Evolutionary conservation across 2,797 vertebrate species (phyloP).

Genomic region (Sebastes hubbsi): DNA sequence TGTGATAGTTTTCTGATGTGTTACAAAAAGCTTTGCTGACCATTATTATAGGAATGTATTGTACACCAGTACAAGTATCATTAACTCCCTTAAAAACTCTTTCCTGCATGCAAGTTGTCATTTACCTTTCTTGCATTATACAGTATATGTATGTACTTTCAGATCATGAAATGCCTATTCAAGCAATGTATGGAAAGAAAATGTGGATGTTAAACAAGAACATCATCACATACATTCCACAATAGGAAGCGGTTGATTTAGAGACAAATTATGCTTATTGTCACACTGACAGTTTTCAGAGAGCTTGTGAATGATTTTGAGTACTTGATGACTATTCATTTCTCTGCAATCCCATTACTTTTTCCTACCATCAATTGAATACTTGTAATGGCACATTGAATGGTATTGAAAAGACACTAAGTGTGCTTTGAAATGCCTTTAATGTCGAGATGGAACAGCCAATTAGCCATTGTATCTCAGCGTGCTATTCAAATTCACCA

Average conservation of each 20-base stretch:
- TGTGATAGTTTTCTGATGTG: background rate
- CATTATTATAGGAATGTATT: background rate
- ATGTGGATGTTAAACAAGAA: background rate
- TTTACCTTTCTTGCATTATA: background rate
- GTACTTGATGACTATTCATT: conserved; percentile 51
- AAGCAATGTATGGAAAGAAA: too few species aligned
- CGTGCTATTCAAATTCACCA: conserved; percentile 55
- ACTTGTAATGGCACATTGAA: conserved; percentile 67
- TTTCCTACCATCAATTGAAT: conserved; percentile 63
- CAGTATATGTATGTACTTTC: background rate
- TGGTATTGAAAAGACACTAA: conserved; percentile 66
- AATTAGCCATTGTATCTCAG: conserved; percentile 72
- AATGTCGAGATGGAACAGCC: conserved; percentile 66
- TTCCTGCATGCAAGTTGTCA: background rate
- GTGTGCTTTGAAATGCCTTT: conserved; percentile 68
- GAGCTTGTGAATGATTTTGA: conserved; percentile 29
- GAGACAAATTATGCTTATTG: conserved; percentile 49
- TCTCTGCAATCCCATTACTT: conserved; percentile 49
- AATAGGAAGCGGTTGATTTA: conserved; percentile 30
- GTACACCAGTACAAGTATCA: too few species aligned
- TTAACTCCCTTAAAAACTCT: too few species aligned
- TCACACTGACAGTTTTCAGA: conserved; percentile 39
- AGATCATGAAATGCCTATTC: background rate
- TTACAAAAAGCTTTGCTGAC: background rate
- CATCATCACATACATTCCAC: background rate